Conservation (phyloP, 2,113 vertebrate species). For the Carassius auratus region DNA sequence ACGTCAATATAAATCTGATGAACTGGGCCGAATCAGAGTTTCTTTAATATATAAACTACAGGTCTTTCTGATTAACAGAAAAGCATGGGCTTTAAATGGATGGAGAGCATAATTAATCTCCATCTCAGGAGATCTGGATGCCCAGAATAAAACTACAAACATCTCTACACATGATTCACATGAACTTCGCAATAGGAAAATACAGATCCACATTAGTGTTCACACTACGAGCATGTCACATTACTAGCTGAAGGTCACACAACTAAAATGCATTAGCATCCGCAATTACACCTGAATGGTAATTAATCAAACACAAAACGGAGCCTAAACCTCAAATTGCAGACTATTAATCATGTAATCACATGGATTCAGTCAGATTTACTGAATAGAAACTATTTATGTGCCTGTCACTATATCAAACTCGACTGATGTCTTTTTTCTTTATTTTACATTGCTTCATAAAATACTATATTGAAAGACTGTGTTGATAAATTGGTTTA, state of each 20-base stretch:
- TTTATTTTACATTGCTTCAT: neutral
- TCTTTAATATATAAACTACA: neutral
- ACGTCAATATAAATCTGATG: slow-evolving; percentile 35
- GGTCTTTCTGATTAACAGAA: neutral
- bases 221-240: neutral
- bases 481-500: neutral
- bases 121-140: slow-evolving; percentile 10
- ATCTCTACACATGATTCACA: slow-evolving; percentile 1
- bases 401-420: neutral
- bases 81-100: neutral
- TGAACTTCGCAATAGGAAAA: neutral
- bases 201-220: neutral
- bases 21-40: neutral
- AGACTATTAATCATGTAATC: neutral
- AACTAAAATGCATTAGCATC: neutral
- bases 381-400: neutral
- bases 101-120: neutral
- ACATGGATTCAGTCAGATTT: neutral
- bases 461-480: neutral
- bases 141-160: slow-evolving; percentile 4
- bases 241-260: neutral
- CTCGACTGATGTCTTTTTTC: neutral
- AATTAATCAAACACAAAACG: neutral
- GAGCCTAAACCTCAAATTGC: neutral
- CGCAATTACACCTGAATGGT: neutral